Evolutionary conservation across 2,888 invertebrate species (phyloP).

Genomic region (Aproaerema taeniolella): DNA sequence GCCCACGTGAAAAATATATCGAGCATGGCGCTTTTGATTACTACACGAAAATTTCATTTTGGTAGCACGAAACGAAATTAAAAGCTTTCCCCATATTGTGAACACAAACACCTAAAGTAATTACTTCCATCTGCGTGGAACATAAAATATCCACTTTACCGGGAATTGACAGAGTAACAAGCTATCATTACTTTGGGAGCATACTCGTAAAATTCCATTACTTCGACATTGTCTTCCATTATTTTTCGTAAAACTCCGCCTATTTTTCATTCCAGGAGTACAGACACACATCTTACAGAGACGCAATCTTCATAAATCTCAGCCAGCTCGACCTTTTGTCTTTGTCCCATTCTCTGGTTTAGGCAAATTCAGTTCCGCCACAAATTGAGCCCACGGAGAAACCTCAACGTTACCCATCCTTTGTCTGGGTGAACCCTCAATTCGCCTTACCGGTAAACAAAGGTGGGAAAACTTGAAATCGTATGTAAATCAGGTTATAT

Average conservation of each 20-base stretch:
- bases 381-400: slow-evolving; percentile 53
- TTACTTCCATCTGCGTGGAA: background rate
- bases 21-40: background rate
- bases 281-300: slow-evolving; percentile 26
- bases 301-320: slow-evolving; percentile 68
- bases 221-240: slow-evolving; percentile 13
- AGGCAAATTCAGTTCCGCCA: slow-evolving; percentile 60
- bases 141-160: background rate
- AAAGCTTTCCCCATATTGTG: background rate
- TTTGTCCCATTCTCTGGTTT: slow-evolving; percentile 56
- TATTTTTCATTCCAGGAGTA: slow-evolving; percentile 23
- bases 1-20: background rate
- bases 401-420: slow-evolving; percentile 37
- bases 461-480: slow-evolving; percentile 38
- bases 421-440: slow-evolving; percentile 33
- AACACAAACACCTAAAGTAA: background rate
- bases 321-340: slow-evolving; percentile 59
- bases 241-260: slow-evolving; percentile 10
- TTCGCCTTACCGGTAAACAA: slow-evolving; percentile 42
- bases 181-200: slow-evolving; percentile 6
- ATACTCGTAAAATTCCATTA: slow-evolving; percentile 19
- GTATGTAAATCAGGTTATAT: slow-evolving; percentile 52
- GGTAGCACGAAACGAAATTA: background rate
- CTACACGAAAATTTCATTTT: background rate
- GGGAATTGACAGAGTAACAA: background rate